Base-by-base conservation (phyloP, 2,113 vertebrate genomes). In the Hippocampus zosterae region DNA sequence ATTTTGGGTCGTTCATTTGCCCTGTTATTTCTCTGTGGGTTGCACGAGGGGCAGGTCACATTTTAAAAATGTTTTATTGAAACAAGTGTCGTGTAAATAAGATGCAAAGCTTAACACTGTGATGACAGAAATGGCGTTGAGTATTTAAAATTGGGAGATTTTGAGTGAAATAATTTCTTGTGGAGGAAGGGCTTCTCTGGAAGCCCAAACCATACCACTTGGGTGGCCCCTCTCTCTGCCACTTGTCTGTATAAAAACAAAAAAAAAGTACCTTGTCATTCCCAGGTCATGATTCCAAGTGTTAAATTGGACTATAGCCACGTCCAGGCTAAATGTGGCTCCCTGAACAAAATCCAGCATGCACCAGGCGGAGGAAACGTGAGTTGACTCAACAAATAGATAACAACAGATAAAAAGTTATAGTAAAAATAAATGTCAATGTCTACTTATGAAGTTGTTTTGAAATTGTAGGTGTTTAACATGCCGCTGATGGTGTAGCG, bases 261-360 rank as follows among this genome's bases (percentile, higher is more conserved):
- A 67, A 46, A 27, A 5, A 41, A 68, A 57, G 75, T 70, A 23
- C 61, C 64, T 68, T 91, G 69, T 89, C 79, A 27, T 77, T 70
- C 72, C 18, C 82, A 91, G 91, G 91, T 92, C 71, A 88, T 90
- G 85, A 92, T 92, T 71, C 90, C 91, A 52, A 92, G 87, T 37
- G 90, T 91, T 48, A 92, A 91, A 79, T 81, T 90, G 88, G 91
- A 92, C 82, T 92, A 86, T 62, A 92, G 90, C 84, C 90, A 92
- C 67, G 23, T 92, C 71, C 89, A 91, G 81, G 67, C 91, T 55
- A 92, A 91, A 75, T 92, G 91, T 81, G 91, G 91, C 84, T 92
- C 91, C 71, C 72, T 92, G 85, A 87, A 87, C 67, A 92, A 92
- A 76, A 33, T 90, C 62, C 83, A 89, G 64, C 79, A 92, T 64